These are phyloP conservation scores for Aradophagus sp. DNA, from an alignment of 1,140 invertebrate species.

Conservation along the genomic window DNA sequence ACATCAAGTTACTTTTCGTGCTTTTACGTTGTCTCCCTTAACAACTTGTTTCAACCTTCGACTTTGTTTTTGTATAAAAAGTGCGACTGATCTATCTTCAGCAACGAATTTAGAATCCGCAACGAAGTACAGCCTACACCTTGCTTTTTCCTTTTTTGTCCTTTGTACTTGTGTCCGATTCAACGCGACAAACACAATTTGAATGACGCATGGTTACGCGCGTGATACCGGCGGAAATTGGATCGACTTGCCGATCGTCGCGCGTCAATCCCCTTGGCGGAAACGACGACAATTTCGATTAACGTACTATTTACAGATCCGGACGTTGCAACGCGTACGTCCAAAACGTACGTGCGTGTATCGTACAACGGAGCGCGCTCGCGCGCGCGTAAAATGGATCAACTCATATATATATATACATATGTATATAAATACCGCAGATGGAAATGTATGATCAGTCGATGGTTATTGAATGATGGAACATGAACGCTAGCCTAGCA, in stretches of 20 bases:
- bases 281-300: slow-evolving; percentile 45
- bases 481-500: slow-evolving; percentile 70
- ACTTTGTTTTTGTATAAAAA: slow-evolving; percentile 24
- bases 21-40: slow-evolving; percentile 6
- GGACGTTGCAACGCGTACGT: slow-evolving; percentile 12
- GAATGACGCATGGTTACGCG: slow-evolving; percentile 8
- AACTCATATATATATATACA: slow-evolving; percentile 45
- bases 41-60: too few relatives aligned
- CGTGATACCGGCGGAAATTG: slow-evolving; percentile 17
- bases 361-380: too few relatives aligned
- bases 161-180: slow-evolving; percentile 34
- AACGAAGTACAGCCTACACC: slow-evolving; percentile 5
- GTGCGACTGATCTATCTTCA: slow-evolving; percentile 3
- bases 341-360: slow-evolving; percentile 15
- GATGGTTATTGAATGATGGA: slow-evolving; percentile 57
- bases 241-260: slow-evolving; percentile 8
- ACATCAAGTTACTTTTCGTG: slow-evolving; percentile 18
- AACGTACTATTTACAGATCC: slow-evolving; percentile 42
- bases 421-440: slow-evolving; percentile 45
- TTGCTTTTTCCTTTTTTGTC: too few relatives aligned
- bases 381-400: slow-evolving; percentile 22
- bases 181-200: slow-evolving; percentile 10
- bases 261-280: slow-evolving; percentile 14
- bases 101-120: slow-evolving; percentile 25
- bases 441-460: slow-evolving; percentile 53